These are phyloP conservation scores for Cranoglanis bouderius DNA, from an alignment of 2,113 vertebrate genomes.

Conservation along the genomic window DNA sequence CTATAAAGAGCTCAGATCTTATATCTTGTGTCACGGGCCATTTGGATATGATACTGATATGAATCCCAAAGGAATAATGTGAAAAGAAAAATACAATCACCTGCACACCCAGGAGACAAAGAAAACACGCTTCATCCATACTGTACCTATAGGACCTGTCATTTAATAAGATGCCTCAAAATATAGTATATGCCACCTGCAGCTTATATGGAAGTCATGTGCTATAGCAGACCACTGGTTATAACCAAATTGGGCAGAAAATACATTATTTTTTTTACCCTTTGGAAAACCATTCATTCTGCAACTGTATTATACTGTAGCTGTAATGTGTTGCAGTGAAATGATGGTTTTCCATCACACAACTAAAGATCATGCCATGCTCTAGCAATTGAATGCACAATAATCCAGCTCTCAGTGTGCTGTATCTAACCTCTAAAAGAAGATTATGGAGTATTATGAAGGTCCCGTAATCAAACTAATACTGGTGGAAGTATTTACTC, in stretches of 20 bases:
- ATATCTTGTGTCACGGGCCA: neutral
- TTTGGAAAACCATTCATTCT: too few species aligned
- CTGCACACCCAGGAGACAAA: neutral
- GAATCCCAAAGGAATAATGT: neutral
- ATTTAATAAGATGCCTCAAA: neutral
- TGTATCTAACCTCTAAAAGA: neutral
- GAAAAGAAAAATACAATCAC: neutral
- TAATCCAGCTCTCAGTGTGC: neutral
- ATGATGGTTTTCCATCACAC: neutral
- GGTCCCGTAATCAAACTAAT: neutral
- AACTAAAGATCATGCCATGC: neutral
- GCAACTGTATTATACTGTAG: neutral
- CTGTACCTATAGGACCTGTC: neutral
- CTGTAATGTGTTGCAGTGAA: neutral
- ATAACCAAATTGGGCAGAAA: neutral
- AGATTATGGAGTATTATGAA: neutral
- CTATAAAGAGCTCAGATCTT: neutral
- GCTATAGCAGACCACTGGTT: neutral
- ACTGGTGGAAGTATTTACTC: neutral
- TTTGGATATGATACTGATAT: neutral
- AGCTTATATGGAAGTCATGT: neutral
- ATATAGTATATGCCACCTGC: neutral
- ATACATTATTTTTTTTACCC: neutral
- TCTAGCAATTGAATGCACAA: neutral
- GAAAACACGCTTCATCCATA: neutral